Evolutionary conservation across 2,113 vertebrate species (phyloP).

Genomic region (Lagopus leucura): DNA sequence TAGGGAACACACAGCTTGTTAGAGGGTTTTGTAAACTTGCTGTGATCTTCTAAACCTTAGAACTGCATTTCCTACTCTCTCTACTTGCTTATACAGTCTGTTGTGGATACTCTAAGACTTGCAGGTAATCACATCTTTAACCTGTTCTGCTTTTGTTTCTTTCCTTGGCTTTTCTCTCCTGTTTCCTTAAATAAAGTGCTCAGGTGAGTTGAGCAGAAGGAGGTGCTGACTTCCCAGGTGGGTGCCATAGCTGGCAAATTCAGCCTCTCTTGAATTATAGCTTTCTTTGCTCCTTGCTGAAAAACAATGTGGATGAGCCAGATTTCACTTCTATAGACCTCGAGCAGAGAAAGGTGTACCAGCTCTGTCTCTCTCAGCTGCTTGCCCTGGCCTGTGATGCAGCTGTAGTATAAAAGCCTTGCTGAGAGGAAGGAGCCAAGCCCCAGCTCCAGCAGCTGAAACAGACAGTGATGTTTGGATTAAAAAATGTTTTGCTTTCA

Average conservation of each 20-base stretch:
- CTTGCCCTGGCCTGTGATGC: not conserved
- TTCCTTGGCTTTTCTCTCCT: not conserved
- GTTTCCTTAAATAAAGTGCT: not conserved
- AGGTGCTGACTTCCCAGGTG: not conserved
- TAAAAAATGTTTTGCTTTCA: rapidly evolving
- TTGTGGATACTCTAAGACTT: not conserved
- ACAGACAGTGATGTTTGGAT: rapidly evolving
- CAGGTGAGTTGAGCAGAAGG: rapidly evolving
- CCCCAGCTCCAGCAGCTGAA: not conserved
- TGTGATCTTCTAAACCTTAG: not conserved
- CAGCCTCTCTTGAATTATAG: not conserved
- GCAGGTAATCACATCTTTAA: not conserved
- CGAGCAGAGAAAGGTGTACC: not conserved
- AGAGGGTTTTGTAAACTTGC: not conserved
- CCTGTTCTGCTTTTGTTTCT: not conserved
- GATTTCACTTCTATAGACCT: not conserved
- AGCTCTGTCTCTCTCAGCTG: not conserved
- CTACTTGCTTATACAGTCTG: not conserved
- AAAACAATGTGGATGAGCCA: not conserved
- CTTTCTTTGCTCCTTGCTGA: not conserved
- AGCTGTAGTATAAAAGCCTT: not conserved
- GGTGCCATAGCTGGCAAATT: not conserved
- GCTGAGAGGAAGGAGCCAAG: rapidly evolving
- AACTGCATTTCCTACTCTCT: not conserved
- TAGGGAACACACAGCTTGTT: rapidly evolving